Conservation (phyloP, 2,888 invertebrate species). For the Cantharis nigra region DNA sequence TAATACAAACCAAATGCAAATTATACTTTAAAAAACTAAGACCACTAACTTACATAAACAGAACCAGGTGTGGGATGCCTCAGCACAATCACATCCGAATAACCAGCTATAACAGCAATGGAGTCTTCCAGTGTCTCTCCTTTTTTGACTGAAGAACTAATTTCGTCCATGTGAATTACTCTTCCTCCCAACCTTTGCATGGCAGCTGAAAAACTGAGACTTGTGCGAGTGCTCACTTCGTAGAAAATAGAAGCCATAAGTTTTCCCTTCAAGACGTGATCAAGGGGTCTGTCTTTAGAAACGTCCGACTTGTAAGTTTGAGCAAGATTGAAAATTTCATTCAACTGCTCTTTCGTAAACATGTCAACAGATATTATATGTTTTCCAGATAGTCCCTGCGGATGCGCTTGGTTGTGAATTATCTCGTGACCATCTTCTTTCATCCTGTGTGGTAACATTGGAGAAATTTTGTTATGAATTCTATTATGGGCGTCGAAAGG, state of each 20-base stretch:
- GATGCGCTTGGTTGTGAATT: constrained; percentile 39
- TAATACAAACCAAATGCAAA: constrained; percentile 36
- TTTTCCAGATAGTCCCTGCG: constrained; percentile 68
- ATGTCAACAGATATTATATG: constrained; percentile 84
- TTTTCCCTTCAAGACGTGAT: constrained; percentile 88
- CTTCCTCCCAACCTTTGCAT: constrained; percentile 95
- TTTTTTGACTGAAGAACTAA: constrained; percentile 92
- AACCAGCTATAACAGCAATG: constrained; percentile 85
- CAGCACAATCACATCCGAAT: constrained; percentile 91
- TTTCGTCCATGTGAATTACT: constrained; percentile 88
- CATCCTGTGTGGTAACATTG: constrained; percentile 41
- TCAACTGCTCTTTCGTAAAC: constrained; percentile 87
- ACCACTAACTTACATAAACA: constrained; percentile 69
- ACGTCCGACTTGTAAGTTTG: constrained; percentile 84
- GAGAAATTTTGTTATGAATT: constrained; percentile 39
- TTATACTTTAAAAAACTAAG: too few relatives aligned
- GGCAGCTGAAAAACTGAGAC: constrained; percentile 94
- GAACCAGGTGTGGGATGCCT: constrained; percentile 94
- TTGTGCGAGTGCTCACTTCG: constrained; percentile 96
- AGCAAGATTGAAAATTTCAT: constrained; percentile 92
- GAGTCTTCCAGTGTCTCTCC: constrained; percentile 94
- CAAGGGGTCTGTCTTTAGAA: constrained; percentile 79
- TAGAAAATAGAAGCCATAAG: constrained; percentile 96
- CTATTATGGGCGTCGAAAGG: constrained; percentile 41
- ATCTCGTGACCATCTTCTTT: constrained; percentile 46